Conservation (phyloP, 1,140 invertebrate genomes). For the Bombus superbus region DNA sequence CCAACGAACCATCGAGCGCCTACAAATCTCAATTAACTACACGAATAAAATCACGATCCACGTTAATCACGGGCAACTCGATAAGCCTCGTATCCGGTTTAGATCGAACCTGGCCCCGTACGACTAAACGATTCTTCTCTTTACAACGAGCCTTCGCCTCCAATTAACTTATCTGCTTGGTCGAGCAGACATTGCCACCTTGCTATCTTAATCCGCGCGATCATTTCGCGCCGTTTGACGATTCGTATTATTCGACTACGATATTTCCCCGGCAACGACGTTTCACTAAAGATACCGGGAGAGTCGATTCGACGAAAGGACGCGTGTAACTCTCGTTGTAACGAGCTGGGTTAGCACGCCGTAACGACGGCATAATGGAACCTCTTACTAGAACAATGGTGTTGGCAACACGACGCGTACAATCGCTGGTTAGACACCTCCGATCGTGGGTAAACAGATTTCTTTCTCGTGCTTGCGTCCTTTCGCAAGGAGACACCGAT, state of each 20-base stretch:
- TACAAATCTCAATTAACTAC: slow-evolving; percentile 51
- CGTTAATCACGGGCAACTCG: slow-evolving; percentile 26
- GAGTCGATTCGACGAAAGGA: slow-evolving; percentile 29
- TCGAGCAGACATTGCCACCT: slow-evolving; percentile 20
- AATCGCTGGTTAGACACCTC: slow-evolving; percentile 45
- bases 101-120: slow-evolving; percentile 9
- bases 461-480: slow-evolving; percentile 44
- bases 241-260: neutral
- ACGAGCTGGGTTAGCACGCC: slow-evolving; percentile 70
- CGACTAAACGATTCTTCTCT: slow-evolving; percentile 17
- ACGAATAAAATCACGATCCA: slow-evolving; percentile 10
- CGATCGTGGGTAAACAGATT: slow-evolving; percentile 59
- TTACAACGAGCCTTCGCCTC: slow-evolving; percentile 18
- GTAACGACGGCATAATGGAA: slow-evolving; percentile 65
- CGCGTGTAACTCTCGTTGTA: slow-evolving; percentile 67
- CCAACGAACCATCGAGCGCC: neutral
- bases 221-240: slow-evolving; percentile 35
- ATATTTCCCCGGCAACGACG: neutral
- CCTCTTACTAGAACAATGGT: slow-evolving; percentile 68
- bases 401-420: slow-evolving; percentile 53
- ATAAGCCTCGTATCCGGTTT: slow-evolving; percentile 13
- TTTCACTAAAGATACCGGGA: neutral
- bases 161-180: slow-evolving; percentile 51
- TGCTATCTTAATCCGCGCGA: slow-evolving; percentile 60
- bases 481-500: slow-evolving; percentile 39